Conservation (phyloP, 2,888 invertebrate genomes). For the Cyrtodaria siliqua region DNA sequence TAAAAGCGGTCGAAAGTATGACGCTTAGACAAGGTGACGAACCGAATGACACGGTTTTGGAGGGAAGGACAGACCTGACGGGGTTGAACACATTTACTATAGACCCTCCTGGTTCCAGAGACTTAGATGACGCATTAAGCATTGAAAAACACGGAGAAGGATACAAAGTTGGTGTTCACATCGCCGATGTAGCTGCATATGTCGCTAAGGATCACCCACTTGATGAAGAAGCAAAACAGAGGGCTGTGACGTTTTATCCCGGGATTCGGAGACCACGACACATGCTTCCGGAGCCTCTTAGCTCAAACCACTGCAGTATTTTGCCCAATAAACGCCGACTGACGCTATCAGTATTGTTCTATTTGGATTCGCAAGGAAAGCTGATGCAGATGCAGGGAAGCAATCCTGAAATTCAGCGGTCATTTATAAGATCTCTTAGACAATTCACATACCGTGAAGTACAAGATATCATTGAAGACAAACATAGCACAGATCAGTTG, state of each 20-base stretch:
- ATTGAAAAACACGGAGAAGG: constrained; percentile 34
- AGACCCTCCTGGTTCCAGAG: constrained; percentile 65
- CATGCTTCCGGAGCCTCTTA: constrained; percentile 75
- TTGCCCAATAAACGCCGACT: constrained; percentile 61
- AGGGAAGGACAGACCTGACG: constrained; percentile 53
- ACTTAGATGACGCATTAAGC: constrained; percentile 72
- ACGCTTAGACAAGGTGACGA: constrained; percentile 21
- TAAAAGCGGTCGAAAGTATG: constrained; percentile 33
- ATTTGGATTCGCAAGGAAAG: constrained; percentile 51
- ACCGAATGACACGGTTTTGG: background rate
- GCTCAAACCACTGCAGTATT: constrained; percentile 67
- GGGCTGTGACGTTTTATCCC: constrained; percentile 66
- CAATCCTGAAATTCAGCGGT: constrained; percentile 30
- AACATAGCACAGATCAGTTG: constrained; percentile 7
- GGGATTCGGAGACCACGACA: constrained; percentile 44
- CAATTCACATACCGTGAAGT: constrained; percentile 67
- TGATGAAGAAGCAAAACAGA: constrained; percentile 67
- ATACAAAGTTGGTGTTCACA: constrained; percentile 68
- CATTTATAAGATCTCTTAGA: constrained; percentile 55
- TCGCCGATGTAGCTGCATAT: constrained; percentile 70
- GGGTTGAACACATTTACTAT: constrained; percentile 65
- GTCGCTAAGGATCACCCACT: constrained; percentile 58
- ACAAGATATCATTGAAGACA: constrained; percentile 61
- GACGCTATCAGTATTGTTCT: constrained; percentile 71
- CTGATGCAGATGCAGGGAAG: constrained; percentile 37